A percentile compares a stretch with the other conserved stretches of the same genome.
Evolutionary conservation across 2,113 vertebrate species (phyloP).

Genomic region (Strix aluco): DNA sequence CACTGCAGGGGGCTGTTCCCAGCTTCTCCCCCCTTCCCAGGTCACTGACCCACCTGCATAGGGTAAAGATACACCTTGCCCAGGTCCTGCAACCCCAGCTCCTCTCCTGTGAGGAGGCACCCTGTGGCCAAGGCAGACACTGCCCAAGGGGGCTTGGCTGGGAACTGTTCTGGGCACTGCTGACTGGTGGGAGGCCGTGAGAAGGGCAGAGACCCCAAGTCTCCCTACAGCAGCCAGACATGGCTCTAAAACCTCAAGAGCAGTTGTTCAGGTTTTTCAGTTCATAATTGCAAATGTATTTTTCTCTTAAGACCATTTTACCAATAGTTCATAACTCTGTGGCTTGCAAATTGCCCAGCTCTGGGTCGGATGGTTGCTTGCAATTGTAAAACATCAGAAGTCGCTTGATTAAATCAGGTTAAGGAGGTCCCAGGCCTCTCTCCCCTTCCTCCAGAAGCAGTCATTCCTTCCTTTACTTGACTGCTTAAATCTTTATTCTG

Average conservation of each 20-base stretch:
- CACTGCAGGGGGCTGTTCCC: neutral
- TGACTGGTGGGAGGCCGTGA: neutral
- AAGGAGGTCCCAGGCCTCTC: neutral
- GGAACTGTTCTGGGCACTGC: neutral
- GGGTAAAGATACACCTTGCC: neutral
- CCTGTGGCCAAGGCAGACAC: neutral
- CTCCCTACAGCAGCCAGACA: neutral
- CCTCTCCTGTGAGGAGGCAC: neutral
- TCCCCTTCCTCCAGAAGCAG: neutral
- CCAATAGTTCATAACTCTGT: neutral
- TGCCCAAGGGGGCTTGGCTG: neutral
- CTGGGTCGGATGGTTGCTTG: neutral
- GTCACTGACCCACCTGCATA: neutral
- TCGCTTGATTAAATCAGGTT: neutral
- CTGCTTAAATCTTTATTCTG: neutral
- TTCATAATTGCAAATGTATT: neutral
- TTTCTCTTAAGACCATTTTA: constrained; percentile 8
- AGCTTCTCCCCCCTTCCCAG: neutral
- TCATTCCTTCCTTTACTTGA: constrained; percentile 9
- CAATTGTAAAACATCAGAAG: neutral
- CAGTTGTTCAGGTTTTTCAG: neutral
- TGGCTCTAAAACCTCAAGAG: neutral
- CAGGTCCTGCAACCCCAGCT: neutral
- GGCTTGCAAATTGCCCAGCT: neutral
- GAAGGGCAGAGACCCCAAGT: neutral